Evolutionary conservation across 2,797 vertebrate genomes (phyloP), one percentile per base, ranked within the genome.

Genomic region (Potorous gilbertii): DNA sequence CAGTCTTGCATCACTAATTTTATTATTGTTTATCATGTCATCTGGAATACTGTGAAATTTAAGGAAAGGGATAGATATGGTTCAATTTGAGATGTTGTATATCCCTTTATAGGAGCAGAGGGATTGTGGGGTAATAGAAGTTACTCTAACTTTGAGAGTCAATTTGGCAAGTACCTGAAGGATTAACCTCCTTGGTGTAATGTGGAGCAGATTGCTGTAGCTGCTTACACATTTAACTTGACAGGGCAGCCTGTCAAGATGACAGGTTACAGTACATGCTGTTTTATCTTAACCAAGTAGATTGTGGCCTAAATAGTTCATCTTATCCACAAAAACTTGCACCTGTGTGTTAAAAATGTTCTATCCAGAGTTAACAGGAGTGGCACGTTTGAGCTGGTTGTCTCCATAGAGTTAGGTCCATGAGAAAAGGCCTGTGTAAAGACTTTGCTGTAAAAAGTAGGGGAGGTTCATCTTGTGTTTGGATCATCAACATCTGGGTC

Each of bases 261-360:
- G 93, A 52, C 93, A 31, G 3, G 91, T 96, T 95, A 55, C 34
- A 27, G 14, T 89, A 29, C 66, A 81, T 94, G 27, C 93, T 92
- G 54, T 56, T 29, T 93, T 55, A 31, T 56, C 59, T 4, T 93
- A 91, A 93, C 74, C 94, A 52, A 90, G 40, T 95, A 87, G 95
- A 96, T 87, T 74, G 62, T 59, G 62, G 12, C 21, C 34, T 90
- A 59, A 91, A 94, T 91, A 62, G 24, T 46, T 3, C 28, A 2
- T 55, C 14, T 66, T 91, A 57, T 66, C 46, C 31, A 87, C 91
- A 90, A 52, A 93, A 89, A 95, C 4, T 50, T 55, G 24, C 40
- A 87, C 74, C 40, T 50, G 74, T 87, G 46, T 89, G 66, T 96
- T 74, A 40, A 59, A 56, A 94, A n/a, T 9, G 4, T 91, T 91